Evolutionary conservation across 2,888 invertebrate genomes (phyloP).

Genomic region (Criorhina ranunculi): DNA sequence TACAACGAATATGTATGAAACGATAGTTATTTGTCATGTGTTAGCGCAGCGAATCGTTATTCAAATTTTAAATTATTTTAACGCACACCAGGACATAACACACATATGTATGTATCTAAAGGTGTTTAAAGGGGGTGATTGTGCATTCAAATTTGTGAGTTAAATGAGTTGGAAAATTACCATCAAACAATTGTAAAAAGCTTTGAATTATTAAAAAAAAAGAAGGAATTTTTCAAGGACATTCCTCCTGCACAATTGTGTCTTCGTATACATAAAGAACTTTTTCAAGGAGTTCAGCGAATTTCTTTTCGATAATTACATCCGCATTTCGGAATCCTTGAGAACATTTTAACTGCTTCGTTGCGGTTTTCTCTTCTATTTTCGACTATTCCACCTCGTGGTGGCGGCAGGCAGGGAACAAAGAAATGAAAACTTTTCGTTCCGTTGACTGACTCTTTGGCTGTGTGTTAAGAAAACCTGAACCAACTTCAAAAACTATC

Average conservation of each 20-base stretch:
- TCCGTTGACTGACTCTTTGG: conserved; percentile 73
- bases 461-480: conserved; percentile 68
- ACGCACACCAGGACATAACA: not conserved
- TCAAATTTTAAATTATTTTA: conserved; percentile 56
- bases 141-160: conserved; percentile 41
- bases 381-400: conserved; percentile 2
- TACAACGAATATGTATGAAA: conserved; percentile 27
- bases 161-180: conserved; percentile 72
- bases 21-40: conserved; percentile 56
- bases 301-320: conserved; percentile 68
- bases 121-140: conserved; percentile 20
- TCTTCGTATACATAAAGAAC: not conserved
- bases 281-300: conserved; percentile 8
- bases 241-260: not conserved
- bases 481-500: conserved; percentile 76
- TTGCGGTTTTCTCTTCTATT: conserved; percentile 60
- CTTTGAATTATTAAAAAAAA: conserved; percentile 72
- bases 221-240: conserved; percentile 24
- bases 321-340: conserved; percentile 70
- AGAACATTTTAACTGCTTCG: conserved; percentile 59
- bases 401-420: not conserved
- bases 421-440: conserved; percentile 69
- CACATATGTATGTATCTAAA: too few species aligned
- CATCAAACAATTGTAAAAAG: conserved; percentile 20
- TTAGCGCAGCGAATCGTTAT: conserved; percentile 66